Evolutionary conservation across 1,140 invertebrate species (phyloP).

Genomic region (Achatina immaculata): DNA sequence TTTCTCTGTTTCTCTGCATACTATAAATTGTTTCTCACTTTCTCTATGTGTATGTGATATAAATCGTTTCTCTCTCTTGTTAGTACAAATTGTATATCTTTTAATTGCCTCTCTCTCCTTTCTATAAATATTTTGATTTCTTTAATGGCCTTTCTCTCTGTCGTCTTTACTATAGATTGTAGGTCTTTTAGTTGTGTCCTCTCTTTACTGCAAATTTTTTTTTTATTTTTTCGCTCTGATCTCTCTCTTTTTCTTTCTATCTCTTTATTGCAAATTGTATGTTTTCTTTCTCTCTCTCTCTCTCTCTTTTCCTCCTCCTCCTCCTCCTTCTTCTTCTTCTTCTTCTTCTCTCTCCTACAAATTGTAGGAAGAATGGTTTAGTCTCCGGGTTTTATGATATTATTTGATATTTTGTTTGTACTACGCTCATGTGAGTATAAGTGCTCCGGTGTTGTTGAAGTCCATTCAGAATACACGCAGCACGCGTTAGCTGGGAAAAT

Average conservation of each 20-base stretch:
- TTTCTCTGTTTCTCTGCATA: too few species aligned
- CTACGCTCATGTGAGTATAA: too few species aligned
- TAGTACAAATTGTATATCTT: not conserved
- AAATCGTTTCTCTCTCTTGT: too few species aligned
- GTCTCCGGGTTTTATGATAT: too few species aligned
- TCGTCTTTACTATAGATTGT: not conserved
- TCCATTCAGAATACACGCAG: too few species aligned
- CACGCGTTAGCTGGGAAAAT: too few species aligned
- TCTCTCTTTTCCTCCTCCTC: constrained; percentile 31
- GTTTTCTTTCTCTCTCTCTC: constrained; percentile 26
- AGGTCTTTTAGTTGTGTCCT: constrained; percentile 14
- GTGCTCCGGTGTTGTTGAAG: too few species aligned
- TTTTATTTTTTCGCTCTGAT: not conserved
- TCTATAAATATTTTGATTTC: not conserved
- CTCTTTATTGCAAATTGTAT: constrained; percentile 9
- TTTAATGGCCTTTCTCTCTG: not conserved
- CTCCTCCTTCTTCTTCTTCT: constrained; percentile 24
- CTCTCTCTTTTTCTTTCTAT: constrained; percentile 13
- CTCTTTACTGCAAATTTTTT: constrained; percentile 1
- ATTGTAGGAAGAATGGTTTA: too few species aligned
- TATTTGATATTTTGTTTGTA: too few species aligned
- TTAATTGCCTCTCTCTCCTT: not conserved
- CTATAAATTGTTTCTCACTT: too few species aligned
- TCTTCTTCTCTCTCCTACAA: too few species aligned
- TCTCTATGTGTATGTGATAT: too few species aligned